Base-by-base conservation (phyloP, 2,797 vertebrate genomes). In the Argentina silus region DNA sequence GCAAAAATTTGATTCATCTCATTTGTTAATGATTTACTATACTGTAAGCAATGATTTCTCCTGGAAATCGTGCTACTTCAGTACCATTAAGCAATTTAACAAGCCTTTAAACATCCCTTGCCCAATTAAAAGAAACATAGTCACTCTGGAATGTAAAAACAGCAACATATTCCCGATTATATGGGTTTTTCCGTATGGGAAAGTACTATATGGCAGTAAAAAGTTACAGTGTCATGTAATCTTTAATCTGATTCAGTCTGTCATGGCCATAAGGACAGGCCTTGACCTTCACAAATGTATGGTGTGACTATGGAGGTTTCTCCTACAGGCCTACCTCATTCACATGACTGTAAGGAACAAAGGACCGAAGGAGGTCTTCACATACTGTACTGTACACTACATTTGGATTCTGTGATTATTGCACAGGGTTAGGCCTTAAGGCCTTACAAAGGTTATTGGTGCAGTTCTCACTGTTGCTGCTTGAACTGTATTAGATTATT, bases 41-140 rank as follows among this genome's bases (percentile, higher is more conserved):
- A n/a, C 14, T 12, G 21, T 60, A 8, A 27, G 23, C 6, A 11
- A 61, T 10, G 9, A 43, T 57, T 70, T 55, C 55, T 60, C 17
- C 3, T 0, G 19, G 21, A 47, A 23, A 43, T 43, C 65, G 21
- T 23, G 23, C 45, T 60, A 60, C 53, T 67, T 71, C 17, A n/a
- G 43, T 53, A 73, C 42, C 17, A 48, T 61, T 69, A 12, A 42
- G 19, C 60, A 61, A 64, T 74, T 74, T 78, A 67, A 74, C 36
- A 53, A 69, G 21, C 67, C 61, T 70, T 70, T 61, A 65, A 70
- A 70, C 71, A 70, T 78, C 70, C 60, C 45, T 60, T 59, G 10
- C 36, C 17, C 51, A 70, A 70, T 78, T 66, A 67, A 48, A 73
- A 69, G 60, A 50, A 44, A 21, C 1, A 72, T 66, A 48, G 48